Evolutionary conservation across 1,140 invertebrate genomes (phyloP).

Genomic region (Battus philenor): DNA sequence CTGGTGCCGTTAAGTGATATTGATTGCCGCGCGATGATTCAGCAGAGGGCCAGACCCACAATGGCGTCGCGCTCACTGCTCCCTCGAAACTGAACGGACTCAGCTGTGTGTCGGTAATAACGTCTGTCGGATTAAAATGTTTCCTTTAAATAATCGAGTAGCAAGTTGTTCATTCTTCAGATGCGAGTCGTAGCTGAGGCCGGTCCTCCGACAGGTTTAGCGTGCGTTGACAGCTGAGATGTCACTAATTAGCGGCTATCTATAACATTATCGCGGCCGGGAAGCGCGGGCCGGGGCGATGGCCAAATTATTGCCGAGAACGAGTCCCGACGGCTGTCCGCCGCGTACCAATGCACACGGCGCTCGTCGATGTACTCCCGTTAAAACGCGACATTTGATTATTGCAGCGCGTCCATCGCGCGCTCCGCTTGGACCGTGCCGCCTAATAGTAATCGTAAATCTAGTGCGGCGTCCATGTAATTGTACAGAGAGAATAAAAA

Average conservation of each 20-base stretch:
- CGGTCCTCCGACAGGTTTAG: too few relatives aligned
- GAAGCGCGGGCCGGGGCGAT: slow-evolving; percentile 40
- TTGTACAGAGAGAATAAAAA: slow-evolving; percentile 12
- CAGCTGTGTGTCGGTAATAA: too few relatives aligned
- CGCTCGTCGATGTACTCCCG: not conserved
- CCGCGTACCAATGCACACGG: slow-evolving; percentile 25
- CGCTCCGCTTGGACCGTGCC: slow-evolving; percentile 6
- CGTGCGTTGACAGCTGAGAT: too few relatives aligned
- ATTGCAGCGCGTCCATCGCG: not conserved
- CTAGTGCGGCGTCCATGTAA: slow-evolving; percentile 7
- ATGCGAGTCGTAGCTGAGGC: too few relatives aligned
- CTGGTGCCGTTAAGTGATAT: slow-evolving; percentile 67
- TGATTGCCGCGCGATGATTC: slow-evolving; percentile 62
- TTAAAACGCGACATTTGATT: slow-evolving; percentile 10
- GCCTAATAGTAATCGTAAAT: slow-evolving; percentile 4
- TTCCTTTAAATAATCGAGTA: too few relatives aligned
- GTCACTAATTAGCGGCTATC: slow-evolving; percentile 12
- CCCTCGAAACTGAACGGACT: slow-evolving; percentile 14
- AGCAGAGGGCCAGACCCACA: slow-evolving; percentile 45
- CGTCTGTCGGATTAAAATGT: too few relatives aligned
- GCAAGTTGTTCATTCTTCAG: too few relatives aligned
- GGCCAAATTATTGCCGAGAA: slow-evolving; percentile 64
- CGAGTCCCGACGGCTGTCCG: slow-evolving; percentile 38
- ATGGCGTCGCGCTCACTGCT: slow-evolving; percentile 23
- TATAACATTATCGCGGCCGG: slow-evolving; percentile 23